Base-by-base conservation (phyloP, 1,140 invertebrate genomes). In the Drosophila rufa region DNA sequence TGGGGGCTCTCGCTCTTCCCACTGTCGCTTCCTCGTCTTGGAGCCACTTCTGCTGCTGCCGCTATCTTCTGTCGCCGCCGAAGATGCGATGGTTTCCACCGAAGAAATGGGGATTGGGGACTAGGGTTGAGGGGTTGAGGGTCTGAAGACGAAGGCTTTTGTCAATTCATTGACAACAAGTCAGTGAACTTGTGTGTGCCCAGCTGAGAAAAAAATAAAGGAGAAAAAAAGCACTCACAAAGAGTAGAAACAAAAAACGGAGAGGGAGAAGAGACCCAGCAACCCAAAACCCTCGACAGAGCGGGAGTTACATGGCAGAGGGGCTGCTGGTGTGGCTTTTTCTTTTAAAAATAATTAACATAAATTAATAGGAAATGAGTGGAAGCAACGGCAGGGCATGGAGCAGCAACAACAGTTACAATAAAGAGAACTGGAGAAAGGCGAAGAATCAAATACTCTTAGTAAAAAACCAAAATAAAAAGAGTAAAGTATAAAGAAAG, bases 341-440 rank as follows among this genome's bases (percentile, higher is more conserved):
- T 89, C 84, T 87, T 80, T 83, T 77, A 80, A 79, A 87, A 87
- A 87, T 89, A 87, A 87, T 87, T 87, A 84, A 84, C 84, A 87
- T 87, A 87, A 89, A 87, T 87, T 87, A 87, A 87, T 87, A 87
- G 84, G 84, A 89, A 87, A 89, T 80, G 84, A 80, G 77, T 83
- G 74, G 80, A 89, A 79, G 79, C 55, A 78, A 71, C 76, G 67
- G 79, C 83, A 42, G 30, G 50, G 38, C 43, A 43, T 45, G 46
- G 67, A 56, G 67, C 46, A 56, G 67, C 46, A 70, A 58, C 50
- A 75, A 82, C 83, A 83, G 83, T 83, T 87, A 87, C 66, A 58
- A 50, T 30, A 19, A 38, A 57, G 50, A 38, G 15, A 27, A 40
- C 19, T 5, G 15, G 1, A 50, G 7, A 19, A 73, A 27, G 67